A percentile compares a stretch with the other conserved stretches of the same genome.
Evolutionary conservation across 1,140 invertebrate genomes (phyloP).

Genomic region (Danaus melanippus): DNA sequence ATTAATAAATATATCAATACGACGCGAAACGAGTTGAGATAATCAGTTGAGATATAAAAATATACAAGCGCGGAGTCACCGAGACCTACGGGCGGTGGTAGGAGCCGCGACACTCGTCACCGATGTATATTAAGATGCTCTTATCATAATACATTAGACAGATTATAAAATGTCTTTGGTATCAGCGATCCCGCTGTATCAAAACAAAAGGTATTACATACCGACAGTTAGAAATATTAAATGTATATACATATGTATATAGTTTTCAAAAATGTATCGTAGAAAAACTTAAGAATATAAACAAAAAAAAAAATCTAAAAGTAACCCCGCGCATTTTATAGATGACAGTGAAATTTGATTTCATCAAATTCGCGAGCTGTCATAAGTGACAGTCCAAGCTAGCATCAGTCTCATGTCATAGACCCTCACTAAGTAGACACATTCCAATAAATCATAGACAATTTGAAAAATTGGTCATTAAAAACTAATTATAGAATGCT

Average conservation of each 20-base stretch:
- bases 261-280: slow-evolving; percentile 1
- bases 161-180: slow-evolving; percentile 14
- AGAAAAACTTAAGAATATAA: slow-evolving; percentile 5
- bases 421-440: slow-evolving; percentile 9
- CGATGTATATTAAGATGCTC: neutral
- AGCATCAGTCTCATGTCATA: slow-evolving; percentile 31
- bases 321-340: slow-evolving; percentile 21
- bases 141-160: neutral
- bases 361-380: slow-evolving; percentile 20
- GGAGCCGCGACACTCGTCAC: slow-evolving; percentile 1
- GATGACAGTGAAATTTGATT: slow-evolving; percentile 31
- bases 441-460: slow-evolving; percentile 9
- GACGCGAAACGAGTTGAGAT: slow-evolving; percentile 33
- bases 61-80: slow-evolving; percentile 43
- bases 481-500: slow-evolving; percentile 1
- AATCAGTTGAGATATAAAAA: slow-evolving; percentile 45
- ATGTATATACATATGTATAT: no score
- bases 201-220: slow-evolving; percentile 15
- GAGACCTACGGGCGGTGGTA: neutral
- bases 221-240: slow-evolving; percentile 1
- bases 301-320: neutral
- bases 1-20: slow-evolving; percentile 41
- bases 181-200: slow-evolving; percentile 1
- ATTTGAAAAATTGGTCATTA: slow-evolving; percentile 11
- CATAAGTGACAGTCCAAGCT: slow-evolving; percentile 22